Conservation (phyloP, 2,888 invertebrate species). For the Tenthredo amoena region DNA sequence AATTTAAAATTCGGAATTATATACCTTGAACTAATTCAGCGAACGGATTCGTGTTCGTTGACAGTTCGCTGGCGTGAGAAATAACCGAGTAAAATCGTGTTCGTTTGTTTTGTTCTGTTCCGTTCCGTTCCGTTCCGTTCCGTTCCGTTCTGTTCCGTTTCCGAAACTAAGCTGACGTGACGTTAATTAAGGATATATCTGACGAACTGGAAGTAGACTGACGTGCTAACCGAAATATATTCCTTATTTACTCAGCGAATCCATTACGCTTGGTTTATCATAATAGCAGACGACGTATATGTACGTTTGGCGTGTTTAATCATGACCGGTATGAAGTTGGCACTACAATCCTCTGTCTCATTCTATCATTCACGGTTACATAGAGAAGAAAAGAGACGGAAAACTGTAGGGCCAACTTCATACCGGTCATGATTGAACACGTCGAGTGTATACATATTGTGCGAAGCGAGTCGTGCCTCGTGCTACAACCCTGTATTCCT, state of each 20-base stretch:
- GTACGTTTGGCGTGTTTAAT: too few species aligned
- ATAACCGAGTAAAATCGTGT: constrained; percentile 60
- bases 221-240: constrained; percentile 54
- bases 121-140: constrained; percentile 4
- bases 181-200: constrained; percentile 72
- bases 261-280: constrained; percentile 27
- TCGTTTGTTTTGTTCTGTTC: constrained; percentile 67
- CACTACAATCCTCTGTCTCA: too few species aligned
- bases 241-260: constrained; percentile 39
- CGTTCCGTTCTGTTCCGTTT: constrained; percentile 64
- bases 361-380: too few species aligned
- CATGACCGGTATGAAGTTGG: too few species aligned
- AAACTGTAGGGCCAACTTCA: too few species aligned
- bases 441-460: neutral
- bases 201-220: constrained; percentile 67
- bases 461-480: neutral
- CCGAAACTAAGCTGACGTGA: constrained; percentile 66
- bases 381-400: too few species aligned
- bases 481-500: neutral
- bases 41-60: constrained; percentile 1
- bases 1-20: neutral
- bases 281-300: neutral
- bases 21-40: neutral
- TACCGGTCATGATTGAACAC: too few species aligned
- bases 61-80: constrained; percentile 52